phyloP scores from a whole-genome alignment of 2,888 invertebrate species.

The Erebia epiphron region DNA sequence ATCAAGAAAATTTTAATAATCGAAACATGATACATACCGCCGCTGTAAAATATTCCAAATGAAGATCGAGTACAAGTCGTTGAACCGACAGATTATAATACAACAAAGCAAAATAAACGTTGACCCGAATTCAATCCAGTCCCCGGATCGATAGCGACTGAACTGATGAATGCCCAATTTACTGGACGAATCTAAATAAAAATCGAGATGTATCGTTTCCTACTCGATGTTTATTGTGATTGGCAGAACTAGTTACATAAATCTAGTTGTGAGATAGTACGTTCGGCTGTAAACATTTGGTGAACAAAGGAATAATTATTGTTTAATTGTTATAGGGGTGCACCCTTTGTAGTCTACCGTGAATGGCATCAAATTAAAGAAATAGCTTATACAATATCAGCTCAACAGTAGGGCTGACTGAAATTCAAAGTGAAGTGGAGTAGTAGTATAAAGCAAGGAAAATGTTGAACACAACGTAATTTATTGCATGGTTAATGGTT shows the following conservation, averaged over 20 bases:
- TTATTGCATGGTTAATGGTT: too few relatives aligned
- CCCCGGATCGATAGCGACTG: slow-evolving; percentile 53
- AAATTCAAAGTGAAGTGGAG: too few relatives aligned
- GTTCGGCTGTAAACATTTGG: slow-evolving; percentile 13
- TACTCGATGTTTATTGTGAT: slow-evolving; percentile 62
- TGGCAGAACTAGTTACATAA: slow-evolving; percentile 57
- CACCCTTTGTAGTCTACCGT: too few relatives aligned
- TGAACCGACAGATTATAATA: slow-evolving; percentile 39
- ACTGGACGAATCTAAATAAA: slow-evolving; percentile 58
- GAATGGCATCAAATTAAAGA: too few relatives aligned
- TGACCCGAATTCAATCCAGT: slow-evolving; percentile 53
- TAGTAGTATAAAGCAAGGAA: too few relatives aligned
- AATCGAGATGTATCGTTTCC: slow-evolving; percentile 61
- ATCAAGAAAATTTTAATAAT: neutral
- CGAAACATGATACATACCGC: slow-evolving; percentile 35
- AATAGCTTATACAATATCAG: too few relatives aligned
- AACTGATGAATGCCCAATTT: slow-evolving; percentile 49
- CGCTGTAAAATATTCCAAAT: slow-evolving; percentile 32
- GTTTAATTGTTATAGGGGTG: neutral
- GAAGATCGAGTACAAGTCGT: slow-evolving; percentile 27
- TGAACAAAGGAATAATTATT: slow-evolving; percentile 11
- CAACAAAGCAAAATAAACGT: slow-evolving; percentile 42
- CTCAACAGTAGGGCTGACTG: too few relatives aligned
- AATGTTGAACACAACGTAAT: too few relatives aligned
- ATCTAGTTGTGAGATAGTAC: slow-evolving; percentile 42